Base-by-base conservation (phyloP, 1,140 invertebrate genomes). In the Microplitis mediator region DNA sequence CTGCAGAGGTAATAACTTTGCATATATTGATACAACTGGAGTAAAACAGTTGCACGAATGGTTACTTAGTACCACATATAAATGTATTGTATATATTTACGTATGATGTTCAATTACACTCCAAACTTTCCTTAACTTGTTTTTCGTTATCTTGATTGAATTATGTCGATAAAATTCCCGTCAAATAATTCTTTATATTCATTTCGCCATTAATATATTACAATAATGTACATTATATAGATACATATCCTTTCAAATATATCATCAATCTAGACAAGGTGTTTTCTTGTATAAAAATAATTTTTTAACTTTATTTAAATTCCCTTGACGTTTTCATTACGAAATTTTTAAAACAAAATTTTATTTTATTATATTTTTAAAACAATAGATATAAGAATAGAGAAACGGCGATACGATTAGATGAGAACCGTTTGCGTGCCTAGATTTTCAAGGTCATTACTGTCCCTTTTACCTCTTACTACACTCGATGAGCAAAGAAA, bases 401-500 rank as follows among this genome's bases (percentile, higher is more conserved):
- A 68, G 36, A 51, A 13, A 16, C 36, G 11, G 54, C 58, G 34
- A 36, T 58, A 51, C 45, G 63, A 58, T 51, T 72, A 58, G 62
- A 71, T 72, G 70, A 72, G 70, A 72, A 72, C 70, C 70, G 63
- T 72, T 65, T 72, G 70, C 39, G 68, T 64, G 70, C 51, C 70
- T 72, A 72, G 70, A 66, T 72, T 72, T 72, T 72, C 70, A 72
- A 72, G 70, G 70, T 66, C 70, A 45, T 39, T 63, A 72, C 70
- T 72, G 63, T 72, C 70, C 70, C 70, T 72, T 71, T 72, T 72
- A 72, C 63, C 70, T 72, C 70, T 60, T 54, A 71, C 50, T 64
- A 9, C 31, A 60, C 35, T 63, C 61, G 61, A 64, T 63, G 69
- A 71, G 64, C 45, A 66, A 66, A 72, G 70, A 71, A 71, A 65